Base-by-base conservation (phyloP, 2,797 vertebrate species). In the Esox lucius region DNA sequence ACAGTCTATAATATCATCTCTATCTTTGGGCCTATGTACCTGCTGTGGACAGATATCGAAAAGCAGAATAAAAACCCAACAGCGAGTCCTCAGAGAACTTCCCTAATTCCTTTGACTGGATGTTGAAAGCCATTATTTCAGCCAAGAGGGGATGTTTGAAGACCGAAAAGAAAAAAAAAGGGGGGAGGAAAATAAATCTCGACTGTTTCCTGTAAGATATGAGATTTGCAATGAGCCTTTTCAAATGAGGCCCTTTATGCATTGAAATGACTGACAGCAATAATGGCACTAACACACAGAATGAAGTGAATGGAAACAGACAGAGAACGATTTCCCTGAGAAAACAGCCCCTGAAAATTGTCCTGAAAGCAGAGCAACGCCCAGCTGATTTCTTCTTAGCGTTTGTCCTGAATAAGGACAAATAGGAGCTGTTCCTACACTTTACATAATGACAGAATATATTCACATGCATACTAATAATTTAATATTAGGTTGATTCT, bases 321-420 rank as follows among this genome's bases (percentile, higher is more conserved):
- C 94, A 90, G 88, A 81, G 77, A 89, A 94, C 94, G 95, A 95
- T 90, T 92, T 90, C 92, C 91, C 88, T 86, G 83, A 83, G 81
- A 93, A 93, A 94, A 92, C 84, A 82, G 8, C 77, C 91, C 87
- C 84, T 86, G 88, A 81, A 93, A 94, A 93, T 90, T 90, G 86
- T 87, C 87, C 85, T 87, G 87, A 80, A 79, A 85, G 89, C 53
- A 59, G 56, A 83, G 80, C 83, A 61, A 11, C 15, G 89, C 81
- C 86, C 89, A 91, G 93, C 92, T 92, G 90, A 95, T 94, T 95
- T 93, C 91, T 94, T 93, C 93, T 93, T 91, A 93, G 90, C 85
- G 80, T 91, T 39, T 86, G 92, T 92, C 91, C 90, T 86, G 91
- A 92, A 93, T 93, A 90, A 84, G 90, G 78, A 91, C 94, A 94